Evolutionary conservation across 1,140 invertebrate species (phyloP).

Genomic region (Zelostemma sp.): DNA sequence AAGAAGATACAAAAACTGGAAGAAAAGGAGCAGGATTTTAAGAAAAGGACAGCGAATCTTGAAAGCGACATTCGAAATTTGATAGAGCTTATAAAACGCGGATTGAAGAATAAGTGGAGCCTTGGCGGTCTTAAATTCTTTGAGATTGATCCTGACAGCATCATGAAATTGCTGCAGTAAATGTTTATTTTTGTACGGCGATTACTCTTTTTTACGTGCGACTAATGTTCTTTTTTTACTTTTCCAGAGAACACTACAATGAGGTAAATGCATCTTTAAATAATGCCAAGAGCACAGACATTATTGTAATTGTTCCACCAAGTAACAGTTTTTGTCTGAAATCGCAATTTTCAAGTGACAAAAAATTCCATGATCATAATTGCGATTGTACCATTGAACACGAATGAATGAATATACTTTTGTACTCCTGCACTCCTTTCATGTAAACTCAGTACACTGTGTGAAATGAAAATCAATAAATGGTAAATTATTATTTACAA

Average conservation of each 20-base stretch:
- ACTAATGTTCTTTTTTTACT: slow-evolving; percentile 21
- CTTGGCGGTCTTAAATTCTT: slow-evolving; percentile 59
- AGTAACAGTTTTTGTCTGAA: no score
- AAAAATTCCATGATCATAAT: slow-evolving; percentile 1
- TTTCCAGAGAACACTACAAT: slow-evolving; percentile 51
- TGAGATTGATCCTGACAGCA: slow-evolving; percentile 53
- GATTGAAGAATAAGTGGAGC: slow-evolving; percentile 60
- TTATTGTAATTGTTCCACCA: slow-evolving; percentile 33
- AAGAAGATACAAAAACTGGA: slow-evolving; percentile 54
- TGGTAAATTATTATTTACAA: background rate
- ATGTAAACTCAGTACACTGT: slow-evolving; percentile 17
- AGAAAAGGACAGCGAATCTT: slow-evolving; percentile 56
- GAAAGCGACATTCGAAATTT: slow-evolving; percentile 62
- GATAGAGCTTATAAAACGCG: slow-evolving; percentile 61
- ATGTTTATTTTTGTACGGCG: no score
- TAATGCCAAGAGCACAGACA: slow-evolving; percentile 6
- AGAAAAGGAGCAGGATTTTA: slow-evolving; percentile 47
- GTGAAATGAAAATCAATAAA: background rate
- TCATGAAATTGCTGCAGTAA: slow-evolving; percentile 55
- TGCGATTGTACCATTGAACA: background rate
- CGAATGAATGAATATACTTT: background rate
- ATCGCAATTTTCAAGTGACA: background rate
- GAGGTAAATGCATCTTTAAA: slow-evolving; percentile 56
- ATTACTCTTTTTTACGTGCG: no score
- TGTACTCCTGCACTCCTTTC: slow-evolving; percentile 17